Conservation (phyloP, 2,113 vertebrate genomes). For the Phylloscopus trochiloides region DNA sequence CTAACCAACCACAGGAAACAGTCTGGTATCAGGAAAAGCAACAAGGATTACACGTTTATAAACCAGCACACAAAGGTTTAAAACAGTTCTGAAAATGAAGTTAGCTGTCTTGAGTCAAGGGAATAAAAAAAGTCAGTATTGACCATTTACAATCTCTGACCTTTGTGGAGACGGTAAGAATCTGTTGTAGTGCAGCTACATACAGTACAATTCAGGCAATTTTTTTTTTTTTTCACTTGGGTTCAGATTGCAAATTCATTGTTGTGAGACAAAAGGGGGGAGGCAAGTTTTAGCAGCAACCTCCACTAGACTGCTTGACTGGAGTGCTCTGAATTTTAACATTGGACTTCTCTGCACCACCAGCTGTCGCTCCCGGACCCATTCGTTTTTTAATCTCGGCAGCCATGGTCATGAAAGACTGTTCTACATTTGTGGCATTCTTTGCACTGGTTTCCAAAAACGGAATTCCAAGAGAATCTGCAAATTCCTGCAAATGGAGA, state of each 20-base stretch:
- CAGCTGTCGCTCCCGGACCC: conserved; percentile 91
- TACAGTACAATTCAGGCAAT: conserved; percentile 96
- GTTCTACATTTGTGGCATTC: conserved; percentile 97
- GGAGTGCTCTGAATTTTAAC: conserved; percentile 99
- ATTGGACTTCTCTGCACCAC: conserved; percentile 90
- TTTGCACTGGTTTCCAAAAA: conserved; percentile 98
- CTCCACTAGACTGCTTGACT: conserved; percentile 92
- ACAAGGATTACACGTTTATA: conserved; percentile 87
- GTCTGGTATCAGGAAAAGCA: conserved; percentile 90
- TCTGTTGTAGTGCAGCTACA: conserved; percentile 97
- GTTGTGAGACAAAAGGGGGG: conserved; percentile 78
- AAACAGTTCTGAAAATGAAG: conserved; percentile 89
- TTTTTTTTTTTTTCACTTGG: conserved; percentile 84
- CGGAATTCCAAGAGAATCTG: conserved; percentile 93
- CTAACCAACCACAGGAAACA: conserved; percentile 86
- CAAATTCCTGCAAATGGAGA: conserved; percentile 85
- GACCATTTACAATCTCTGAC: conserved; percentile 88
- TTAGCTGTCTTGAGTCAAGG: conserved; percentile 84
- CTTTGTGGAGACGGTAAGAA: conserved; percentile 85
- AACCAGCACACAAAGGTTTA: conserved; percentile 88
- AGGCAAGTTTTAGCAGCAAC: conserved; percentile 87
- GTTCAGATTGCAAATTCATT: conserved; percentile 85
- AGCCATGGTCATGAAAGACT: conserved; percentile 99
- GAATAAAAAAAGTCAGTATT: conserved; percentile 86
- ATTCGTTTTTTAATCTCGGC: conserved; percentile 98